Percentiles rank a stretch among this genome's conserved stretches.
These are phyloP conservation scores for Sebastes miniatus DNA, from an alignment of 2,797 vertebrate genomes.

Conservation along the genomic window DNA sequence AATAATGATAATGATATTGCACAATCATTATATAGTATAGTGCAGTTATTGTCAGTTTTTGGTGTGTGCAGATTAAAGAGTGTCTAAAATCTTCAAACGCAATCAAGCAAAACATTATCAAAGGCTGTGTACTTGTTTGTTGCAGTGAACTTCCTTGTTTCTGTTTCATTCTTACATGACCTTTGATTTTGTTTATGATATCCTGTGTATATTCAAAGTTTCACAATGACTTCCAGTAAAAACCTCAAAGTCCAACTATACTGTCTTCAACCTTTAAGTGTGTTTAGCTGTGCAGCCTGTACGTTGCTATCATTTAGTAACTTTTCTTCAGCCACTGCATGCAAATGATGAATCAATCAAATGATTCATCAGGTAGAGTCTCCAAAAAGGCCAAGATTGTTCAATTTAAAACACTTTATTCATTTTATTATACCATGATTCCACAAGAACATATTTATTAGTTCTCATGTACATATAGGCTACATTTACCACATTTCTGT, in stretches of 20 bases:
- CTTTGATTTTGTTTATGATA: neutral
- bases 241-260: neutral
- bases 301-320: neutral
- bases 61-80: too few species aligned
- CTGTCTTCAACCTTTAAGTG: neutral
- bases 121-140: too few species aligned
- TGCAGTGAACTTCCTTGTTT: neutral
- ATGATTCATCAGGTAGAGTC: neutral
- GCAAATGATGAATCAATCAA: neutral
- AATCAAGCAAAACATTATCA: neutral
- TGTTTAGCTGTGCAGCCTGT: neutral
- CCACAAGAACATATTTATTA: neutral
- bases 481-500: neutral
- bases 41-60: too few species aligned
- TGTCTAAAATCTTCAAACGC: neutral
- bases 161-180: neutral
- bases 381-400: too few species aligned
- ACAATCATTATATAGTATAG: too few species aligned
- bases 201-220: neutral
- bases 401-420: neutral
- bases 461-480: neutral
- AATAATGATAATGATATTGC: too few species aligned
- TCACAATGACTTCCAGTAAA: neutral
- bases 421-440: neutral
- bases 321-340: neutral